Conservation (phyloP, 2,797 vertebrate species). For the Melanogrammus aeglefinus region DNA sequence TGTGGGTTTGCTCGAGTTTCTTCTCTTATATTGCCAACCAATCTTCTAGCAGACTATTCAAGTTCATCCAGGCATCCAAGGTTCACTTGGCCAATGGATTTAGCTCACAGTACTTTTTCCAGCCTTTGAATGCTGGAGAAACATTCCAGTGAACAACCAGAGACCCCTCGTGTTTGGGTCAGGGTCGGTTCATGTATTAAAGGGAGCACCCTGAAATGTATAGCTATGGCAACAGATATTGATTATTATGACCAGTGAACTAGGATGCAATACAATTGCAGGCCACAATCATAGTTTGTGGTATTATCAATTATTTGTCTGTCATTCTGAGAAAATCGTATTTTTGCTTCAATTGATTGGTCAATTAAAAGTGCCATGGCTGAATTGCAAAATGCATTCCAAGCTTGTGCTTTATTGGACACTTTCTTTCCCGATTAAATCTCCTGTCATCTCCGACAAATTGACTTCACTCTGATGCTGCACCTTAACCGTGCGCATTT, state of each 20-base stretch:
- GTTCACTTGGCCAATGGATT: slow-evolving; percentile 46
- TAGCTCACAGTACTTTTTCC: slow-evolving; percentile 21
- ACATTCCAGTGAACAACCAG: slow-evolving; percentile 24
- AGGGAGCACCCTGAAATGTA: too few species aligned
- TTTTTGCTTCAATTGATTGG: slow-evolving; percentile 10
- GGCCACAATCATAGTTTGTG: neutral
- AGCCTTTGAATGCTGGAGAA: slow-evolving; percentile 24
- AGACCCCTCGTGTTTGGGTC: slow-evolving; percentile 10
- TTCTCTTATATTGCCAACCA: slow-evolving; percentile 27
- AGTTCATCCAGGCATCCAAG: slow-evolving; percentile 34
- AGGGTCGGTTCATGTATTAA: slow-evolving; percentile 15
- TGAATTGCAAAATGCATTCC: slow-evolving; percentile 23
- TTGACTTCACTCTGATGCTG: slow-evolving; percentile 21
- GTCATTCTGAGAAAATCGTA: too few species aligned
- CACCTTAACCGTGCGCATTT: slow-evolving; percentile 11
- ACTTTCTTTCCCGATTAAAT: slow-evolving; percentile 27
- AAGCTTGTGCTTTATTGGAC: slow-evolving; percentile 28
- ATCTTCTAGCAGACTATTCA: slow-evolving; percentile 20
- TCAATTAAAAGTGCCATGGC: slow-evolving; percentile 22
- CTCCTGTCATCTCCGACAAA: slow-evolving; percentile 26
- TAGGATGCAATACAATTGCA: neutral
- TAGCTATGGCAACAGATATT: too few species aligned
- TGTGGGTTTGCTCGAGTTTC: neutral
- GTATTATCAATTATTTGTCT: too few species aligned
- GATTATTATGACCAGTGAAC: too few species aligned